Evolutionary conservation across 2,797 vertebrate species (phyloP), one percentile per base, ranked within the genome.

Genomic region (Erpetoichthys calabaricus): DNA sequence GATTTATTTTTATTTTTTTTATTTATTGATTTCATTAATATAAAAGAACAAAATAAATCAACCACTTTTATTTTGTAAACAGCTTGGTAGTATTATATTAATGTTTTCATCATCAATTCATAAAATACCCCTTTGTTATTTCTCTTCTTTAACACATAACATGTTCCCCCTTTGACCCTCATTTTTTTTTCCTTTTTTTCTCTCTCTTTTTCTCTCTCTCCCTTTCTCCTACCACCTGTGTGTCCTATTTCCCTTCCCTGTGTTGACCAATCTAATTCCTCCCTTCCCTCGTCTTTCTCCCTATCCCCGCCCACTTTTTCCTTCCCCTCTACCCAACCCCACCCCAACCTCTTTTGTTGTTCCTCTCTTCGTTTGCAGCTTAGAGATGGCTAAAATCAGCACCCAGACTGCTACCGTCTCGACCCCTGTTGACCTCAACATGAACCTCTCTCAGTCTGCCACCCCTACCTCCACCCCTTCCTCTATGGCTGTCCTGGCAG

Each of bases 311-410:
- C 59, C 58, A 56, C 55, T 44, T 42, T 64, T 50, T 53, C 65
- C 67, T 57, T 61, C 60, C 64, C 67, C 70, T 56, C 62, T 59
- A 58, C 55, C 53, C 62, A 66, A 56, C 57, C 73, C 76, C 53
- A 42, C 42, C 53, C 79, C 77, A 75, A 79, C 77, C 76, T 75
- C 69, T 80, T 78, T 8, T 80, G 73, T 79, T 79, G 72, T 83
- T 77, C 78, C 79, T 83, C 73, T 80, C 73, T 84, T 79, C 80
- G 77, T 83, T 80, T 85, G 79, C 89, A 95, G 92, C 82, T 87
- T 95, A 90, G 92, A 95, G 87, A 91, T 95, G 91, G 92, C 92
- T 89, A 94, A 92, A 87, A 87, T 91, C 89, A 93, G 89, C 86
- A 92, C 90, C 88, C 91, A 93, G 88, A 84, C 88, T 65, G 88